Evolutionary conservation across 2,113 vertebrate species (phyloP).

Genomic region (Chionomys nivalis): DNA sequence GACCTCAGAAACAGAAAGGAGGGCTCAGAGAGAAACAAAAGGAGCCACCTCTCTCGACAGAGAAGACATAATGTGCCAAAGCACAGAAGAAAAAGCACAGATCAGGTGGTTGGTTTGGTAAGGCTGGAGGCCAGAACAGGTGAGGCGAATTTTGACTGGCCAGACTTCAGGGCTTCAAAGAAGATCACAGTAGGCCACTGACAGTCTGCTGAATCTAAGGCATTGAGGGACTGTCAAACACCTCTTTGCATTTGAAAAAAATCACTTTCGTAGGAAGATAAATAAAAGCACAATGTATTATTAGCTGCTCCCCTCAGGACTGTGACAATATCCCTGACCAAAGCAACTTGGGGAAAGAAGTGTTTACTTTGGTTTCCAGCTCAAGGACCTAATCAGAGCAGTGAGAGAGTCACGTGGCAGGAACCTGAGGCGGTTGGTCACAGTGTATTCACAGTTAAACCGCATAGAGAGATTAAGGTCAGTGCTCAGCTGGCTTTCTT

Average conservation of each 20-base stretch:
- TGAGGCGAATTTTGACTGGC: background rate
- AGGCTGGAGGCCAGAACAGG: background rate
- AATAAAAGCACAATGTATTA: background rate
- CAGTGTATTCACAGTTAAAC: background rate
- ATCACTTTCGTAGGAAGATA: background rate
- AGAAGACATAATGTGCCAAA: background rate
- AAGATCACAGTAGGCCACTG: accelerated
- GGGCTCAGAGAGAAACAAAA: background rate
- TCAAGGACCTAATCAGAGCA: too few relatives aligned
- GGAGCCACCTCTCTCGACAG: background rate
- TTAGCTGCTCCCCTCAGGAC: background rate
- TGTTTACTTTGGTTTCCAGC: background rate
- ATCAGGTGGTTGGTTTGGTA: background rate
- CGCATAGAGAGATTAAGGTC: background rate
- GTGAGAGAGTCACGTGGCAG: background rate
- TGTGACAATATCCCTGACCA: background rate
- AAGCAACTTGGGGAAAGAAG: background rate
- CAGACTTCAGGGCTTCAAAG: background rate
- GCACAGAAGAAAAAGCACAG: background rate
- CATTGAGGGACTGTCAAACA: background rate
- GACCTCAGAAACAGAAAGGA: background rate
- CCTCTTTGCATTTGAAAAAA: background rate
- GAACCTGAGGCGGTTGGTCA: background rate
- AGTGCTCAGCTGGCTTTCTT: background rate
- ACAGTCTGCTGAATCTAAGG: background rate